These are phyloP conservation scores for Siniperca scherzeri DNA, from an alignment of 2,797 vertebrate genomes.

Conservation along the genomic window DNA sequence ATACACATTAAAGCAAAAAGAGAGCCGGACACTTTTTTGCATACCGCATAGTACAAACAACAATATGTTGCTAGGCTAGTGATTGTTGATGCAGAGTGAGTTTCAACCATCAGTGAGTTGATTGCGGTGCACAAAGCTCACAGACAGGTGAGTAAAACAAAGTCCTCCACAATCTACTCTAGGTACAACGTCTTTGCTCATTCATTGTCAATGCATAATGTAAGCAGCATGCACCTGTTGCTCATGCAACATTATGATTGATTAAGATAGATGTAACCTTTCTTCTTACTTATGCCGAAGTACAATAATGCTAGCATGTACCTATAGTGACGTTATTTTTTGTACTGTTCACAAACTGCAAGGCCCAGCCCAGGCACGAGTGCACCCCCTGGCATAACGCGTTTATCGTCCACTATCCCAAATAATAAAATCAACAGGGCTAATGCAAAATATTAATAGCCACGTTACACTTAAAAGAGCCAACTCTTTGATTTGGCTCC, in stretches of 20 bases:
- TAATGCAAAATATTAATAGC: too few relatives aligned
- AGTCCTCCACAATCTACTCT: neutral
- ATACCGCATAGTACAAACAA: neutral
- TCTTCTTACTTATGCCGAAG: neutral
- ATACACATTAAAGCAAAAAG: neutral
- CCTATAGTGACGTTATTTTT: neutral
- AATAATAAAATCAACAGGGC: too few relatives aligned
- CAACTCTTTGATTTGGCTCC: too few relatives aligned
- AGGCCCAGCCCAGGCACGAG: neutral
- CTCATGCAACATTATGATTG: neutral
- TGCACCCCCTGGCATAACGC: neutral
- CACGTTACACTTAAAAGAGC: too few relatives aligned
- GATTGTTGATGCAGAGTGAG: neutral
- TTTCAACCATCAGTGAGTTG: neutral
- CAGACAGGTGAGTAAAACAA: neutral
- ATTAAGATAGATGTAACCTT: neutral
- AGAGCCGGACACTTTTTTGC: neutral
- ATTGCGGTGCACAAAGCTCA: too few relatives aligned
- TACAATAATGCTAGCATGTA: neutral
- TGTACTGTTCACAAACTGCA: neutral
- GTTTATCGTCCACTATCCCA: too few relatives aligned
- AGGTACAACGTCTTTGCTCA: neutral
- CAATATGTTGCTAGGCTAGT: neutral
- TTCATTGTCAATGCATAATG: neutral
- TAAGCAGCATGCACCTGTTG: neutral